These are phyloP conservation scores for Erannis defoliaria DNA, from an alignment of 2,888 invertebrate genomes.

Conservation along the genomic window DNA sequence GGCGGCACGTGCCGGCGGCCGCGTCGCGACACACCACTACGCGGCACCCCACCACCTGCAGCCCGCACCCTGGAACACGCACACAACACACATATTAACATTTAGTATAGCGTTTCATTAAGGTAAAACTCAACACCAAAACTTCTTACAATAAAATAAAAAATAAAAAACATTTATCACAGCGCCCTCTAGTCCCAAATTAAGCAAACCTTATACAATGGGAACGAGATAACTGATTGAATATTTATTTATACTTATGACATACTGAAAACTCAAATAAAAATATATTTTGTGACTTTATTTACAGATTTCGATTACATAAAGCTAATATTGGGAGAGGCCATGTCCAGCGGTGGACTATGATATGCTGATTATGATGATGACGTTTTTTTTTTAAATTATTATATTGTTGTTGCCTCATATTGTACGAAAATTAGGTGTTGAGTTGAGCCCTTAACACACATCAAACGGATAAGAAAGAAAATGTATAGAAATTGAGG, in stretches of 20 bases:
- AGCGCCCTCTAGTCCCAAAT: too few species aligned
- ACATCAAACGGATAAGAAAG: not conserved
- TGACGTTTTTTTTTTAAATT: too few species aligned
- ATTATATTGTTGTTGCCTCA: not conserved
- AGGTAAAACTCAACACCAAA: not conserved
- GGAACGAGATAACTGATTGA: too few species aligned
- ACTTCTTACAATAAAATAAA: not conserved
- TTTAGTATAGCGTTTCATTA: not conserved
- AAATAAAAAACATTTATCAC: not conserved
- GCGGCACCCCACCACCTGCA: constrained; percentile 97
- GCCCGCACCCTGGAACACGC: constrained; percentile 93
- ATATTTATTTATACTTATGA: too few species aligned
- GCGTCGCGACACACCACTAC: constrained; percentile 98
- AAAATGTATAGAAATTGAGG: not conserved
- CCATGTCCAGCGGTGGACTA: too few species aligned
- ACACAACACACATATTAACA: constrained; percentile 24
- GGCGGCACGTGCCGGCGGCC: constrained; percentile 96
- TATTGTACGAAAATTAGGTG: not conserved
- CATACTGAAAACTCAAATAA: too few species aligned
- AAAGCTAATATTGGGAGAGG: too few species aligned
- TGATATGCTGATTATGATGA: too few species aligned
- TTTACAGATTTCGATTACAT: too few species aligned
- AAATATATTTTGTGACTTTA: too few species aligned
- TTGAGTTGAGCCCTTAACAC: not conserved
- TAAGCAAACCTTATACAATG: too few species aligned